Percentiles rank a stretch among this genome's conserved stretches.
Evolutionary conservation across 1,140 invertebrate genomes (phyloP).

Genomic region (Eumeta japonica): DNA sequence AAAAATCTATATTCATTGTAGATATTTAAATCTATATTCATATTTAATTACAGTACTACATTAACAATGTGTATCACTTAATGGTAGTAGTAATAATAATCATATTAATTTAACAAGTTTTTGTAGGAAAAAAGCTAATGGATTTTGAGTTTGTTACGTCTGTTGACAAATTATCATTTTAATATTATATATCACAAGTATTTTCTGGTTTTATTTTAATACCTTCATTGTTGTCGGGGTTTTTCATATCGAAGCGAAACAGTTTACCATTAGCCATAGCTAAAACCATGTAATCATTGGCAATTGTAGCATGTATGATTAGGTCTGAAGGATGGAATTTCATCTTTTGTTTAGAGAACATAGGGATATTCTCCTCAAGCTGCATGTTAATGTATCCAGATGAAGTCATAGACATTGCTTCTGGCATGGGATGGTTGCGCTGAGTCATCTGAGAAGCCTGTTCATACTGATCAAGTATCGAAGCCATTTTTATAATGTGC

Average conservation of each 20-base stretch:
- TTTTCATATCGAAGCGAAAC: constrained; percentile 78
- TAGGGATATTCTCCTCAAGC: constrained; percentile 68
- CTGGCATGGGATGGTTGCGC: constrained; percentile 24
- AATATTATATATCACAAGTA: constrained; percentile 19
- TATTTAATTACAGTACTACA: no score
- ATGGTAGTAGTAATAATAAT: no score
- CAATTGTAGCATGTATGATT: constrained; percentile 77
- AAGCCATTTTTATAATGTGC: constrained; percentile 65
- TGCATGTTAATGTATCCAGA: constrained; percentile 71
- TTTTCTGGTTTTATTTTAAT: constrained; percentile 31
- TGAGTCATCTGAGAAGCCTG: constrained; percentile 63
- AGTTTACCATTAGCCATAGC: constrained; percentile 81
- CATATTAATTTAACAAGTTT: no score
- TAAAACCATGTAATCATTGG: constrained; percentile 80
- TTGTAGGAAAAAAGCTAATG: no score
- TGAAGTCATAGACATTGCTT: constrained; percentile 44
- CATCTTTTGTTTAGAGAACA: constrained; percentile 78
- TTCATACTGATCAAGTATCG: constrained; percentile 77
- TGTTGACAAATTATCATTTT: background rate
- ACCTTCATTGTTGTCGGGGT: constrained; percentile 79
- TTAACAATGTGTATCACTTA: no score
- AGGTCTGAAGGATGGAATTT: constrained; percentile 73
- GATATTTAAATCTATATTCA: no score
- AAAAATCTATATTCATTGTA: no score
- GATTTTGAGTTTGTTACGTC: background rate